phyloP scores from a whole-genome alignment of 2,113 vertebrate genomes.

The Suncus etruscus region DNA sequence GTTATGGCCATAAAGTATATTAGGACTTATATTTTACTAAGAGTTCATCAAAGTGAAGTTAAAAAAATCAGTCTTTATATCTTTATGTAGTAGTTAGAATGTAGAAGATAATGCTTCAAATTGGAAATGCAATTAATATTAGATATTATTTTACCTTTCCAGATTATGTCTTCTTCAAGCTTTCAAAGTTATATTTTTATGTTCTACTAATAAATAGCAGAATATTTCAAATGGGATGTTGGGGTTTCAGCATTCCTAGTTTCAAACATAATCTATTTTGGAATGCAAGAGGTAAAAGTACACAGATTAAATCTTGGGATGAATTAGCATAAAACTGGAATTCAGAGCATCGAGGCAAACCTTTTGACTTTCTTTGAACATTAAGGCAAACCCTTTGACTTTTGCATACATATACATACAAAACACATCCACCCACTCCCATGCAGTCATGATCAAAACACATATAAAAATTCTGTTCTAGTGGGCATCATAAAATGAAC shows the following conservation, averaged over 20 bases:
- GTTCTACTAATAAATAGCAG: neutral
- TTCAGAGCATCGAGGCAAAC: neutral
- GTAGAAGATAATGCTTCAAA: slow-evolving; percentile 30
- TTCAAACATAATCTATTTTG: slow-evolving; percentile 51
- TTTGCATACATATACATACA: neutral
- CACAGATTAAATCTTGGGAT: slow-evolving; percentile 35
- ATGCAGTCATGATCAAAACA: slow-evolving; percentile 17
- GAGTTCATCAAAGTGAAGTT: slow-evolving; percentile 8
- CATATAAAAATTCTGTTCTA: slow-evolving; percentile 8
- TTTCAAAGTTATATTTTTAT: slow-evolving; percentile 27
- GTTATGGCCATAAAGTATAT: neutral
- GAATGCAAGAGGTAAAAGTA: neutral
- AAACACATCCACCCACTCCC: neutral
- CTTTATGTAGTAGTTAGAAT: neutral
- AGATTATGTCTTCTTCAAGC: neutral
- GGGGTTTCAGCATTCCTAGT: slow-evolving; percentile 33
- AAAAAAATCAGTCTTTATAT: neutral
- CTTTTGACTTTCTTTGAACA: neutral
- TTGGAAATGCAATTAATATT: slow-evolving; percentile 25
- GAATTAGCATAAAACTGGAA: slow-evolving; percentile 55
- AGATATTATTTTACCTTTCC: slow-evolving; percentile 3
- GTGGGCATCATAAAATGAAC: neutral
- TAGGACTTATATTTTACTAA: neutral
- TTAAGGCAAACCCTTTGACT: slow-evolving; percentile 50
- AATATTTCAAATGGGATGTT: slow-evolving; percentile 28